Conservation (phyloP, 2,113 vertebrate species). For the Struthio camelus region DNA sequence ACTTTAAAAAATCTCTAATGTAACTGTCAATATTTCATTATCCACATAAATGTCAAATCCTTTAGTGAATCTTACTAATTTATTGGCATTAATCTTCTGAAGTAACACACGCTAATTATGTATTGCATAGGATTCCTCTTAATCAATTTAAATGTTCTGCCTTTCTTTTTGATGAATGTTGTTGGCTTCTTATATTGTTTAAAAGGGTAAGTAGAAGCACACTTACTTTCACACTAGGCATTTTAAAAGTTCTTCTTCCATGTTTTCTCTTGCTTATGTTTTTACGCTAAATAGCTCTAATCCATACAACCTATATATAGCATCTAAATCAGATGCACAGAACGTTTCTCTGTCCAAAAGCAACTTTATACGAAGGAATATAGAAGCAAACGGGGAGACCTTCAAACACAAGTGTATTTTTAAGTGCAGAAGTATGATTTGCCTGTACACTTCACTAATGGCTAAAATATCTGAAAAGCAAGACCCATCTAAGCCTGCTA, state of each 20-base stretch:
- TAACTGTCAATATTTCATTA: not conserved
- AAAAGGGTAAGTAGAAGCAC: not conserved
- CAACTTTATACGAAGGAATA: not conserved
- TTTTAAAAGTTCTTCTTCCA: not conserved
- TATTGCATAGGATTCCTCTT: not conserved
- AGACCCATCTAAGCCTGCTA: not conserved
- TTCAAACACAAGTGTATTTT: not conserved
- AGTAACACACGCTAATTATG: constrained; percentile 33
- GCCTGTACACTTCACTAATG: not conserved
- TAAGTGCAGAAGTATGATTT: not conserved
- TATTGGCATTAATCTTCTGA: not conserved
- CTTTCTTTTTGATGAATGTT: constrained; percentile 14
- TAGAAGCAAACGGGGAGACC: not conserved
- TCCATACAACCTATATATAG: not conserved
- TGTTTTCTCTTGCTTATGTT: not conserved
- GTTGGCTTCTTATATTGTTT: not conserved
- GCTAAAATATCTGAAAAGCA: not conserved
- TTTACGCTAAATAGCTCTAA: not conserved
- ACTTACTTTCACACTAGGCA: not conserved
- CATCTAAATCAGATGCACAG: not conserved
- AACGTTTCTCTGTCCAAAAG: not conserved
- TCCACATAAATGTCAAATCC: not conserved
- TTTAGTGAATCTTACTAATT: not conserved
- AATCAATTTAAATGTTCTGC: not conserved
- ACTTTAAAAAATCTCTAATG: not conserved